Evolutionary conservation across 2,113 vertebrate species (phyloP).

Genomic region (Salvator merianae): DNA sequence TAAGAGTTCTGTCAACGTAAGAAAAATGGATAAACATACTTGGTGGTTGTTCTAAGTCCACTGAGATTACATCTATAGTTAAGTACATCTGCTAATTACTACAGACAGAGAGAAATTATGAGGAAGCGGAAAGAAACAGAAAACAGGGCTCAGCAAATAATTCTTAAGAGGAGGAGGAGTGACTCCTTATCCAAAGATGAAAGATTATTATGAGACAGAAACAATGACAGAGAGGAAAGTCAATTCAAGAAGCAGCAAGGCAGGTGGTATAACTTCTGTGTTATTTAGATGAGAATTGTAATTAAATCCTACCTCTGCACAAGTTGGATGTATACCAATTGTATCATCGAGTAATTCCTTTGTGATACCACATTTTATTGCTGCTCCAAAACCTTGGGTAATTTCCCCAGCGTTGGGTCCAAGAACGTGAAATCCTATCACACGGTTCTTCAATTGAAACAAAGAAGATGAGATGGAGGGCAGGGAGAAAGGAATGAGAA

Average conservation of each 20-base stretch:
- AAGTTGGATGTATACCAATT: constrained; percentile 96
- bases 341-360: constrained; percentile 89
- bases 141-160: neutral
- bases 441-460: constrained; percentile 79
- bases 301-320: constrained; percentile 84
- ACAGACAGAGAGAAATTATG: neutral
- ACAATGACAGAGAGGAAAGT: neutral
- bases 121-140: neutral
- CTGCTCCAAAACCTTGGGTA: constrained; percentile 91
- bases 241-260: neutral
- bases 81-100: neutral
- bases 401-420: constrained; percentile 96
- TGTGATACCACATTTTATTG: constrained; percentile 94
- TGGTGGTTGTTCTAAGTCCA: neutral
- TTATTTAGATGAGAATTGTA: neutral
- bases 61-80: no score
- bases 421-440: constrained; percentile 92
- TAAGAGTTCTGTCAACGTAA: neutral
- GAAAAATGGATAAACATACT: neutral
- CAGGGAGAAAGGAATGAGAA: constrained; percentile 1
- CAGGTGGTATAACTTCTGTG: neutral
- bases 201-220: neutral
- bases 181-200: neutral
- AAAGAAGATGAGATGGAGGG: neutral
- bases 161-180: neutral